Percentiles rank a stretch among this genome's conserved stretches.
phyloP scores from a whole-genome alignment of 2,888 invertebrate species.

The Erynnis tages region DNA sequence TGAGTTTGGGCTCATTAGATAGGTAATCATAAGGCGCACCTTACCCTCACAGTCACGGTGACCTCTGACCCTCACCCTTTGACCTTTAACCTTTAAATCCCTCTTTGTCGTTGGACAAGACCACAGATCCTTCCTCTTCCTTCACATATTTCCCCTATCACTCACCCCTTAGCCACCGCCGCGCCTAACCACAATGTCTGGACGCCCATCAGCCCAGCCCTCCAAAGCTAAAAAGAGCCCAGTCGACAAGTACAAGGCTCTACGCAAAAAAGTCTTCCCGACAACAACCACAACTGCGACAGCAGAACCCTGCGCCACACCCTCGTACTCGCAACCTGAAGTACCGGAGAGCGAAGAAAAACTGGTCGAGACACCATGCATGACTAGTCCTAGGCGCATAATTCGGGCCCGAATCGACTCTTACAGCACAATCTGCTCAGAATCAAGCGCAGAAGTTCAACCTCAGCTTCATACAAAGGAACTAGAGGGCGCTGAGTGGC shows the following conservation, averaged over 20 bases:
- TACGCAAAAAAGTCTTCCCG: neutral
- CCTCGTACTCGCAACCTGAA: neutral
- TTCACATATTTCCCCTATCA: neutral
- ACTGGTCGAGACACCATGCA: neutral
- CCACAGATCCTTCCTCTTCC: neutral
- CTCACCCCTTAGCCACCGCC: neutral
- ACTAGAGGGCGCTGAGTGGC: neutral
- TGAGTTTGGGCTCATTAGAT: neutral
- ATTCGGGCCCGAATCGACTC: neutral
- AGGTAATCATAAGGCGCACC: neutral
- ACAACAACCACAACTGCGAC: neutral
- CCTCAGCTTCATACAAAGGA: neutral
- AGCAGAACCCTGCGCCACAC: neutral
- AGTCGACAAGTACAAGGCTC: neutral
- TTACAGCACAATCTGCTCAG: neutral
- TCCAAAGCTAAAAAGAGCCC: neutral
- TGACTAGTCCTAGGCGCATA: neutral
- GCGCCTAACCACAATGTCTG: neutral
- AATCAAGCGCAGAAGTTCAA: neutral
- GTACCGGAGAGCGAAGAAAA: neutral
- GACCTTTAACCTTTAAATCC: neutral
- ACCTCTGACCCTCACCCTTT: too few relatives aligned
- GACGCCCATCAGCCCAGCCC: neutral
- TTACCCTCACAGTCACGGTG: neutral
- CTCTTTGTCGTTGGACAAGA: too few relatives aligned